These are phyloP conservation scores for Phaenicophaeus curvirostris DNA, from an alignment of 2,797 vertebrate genomes.

Conservation along the genomic window DNA sequence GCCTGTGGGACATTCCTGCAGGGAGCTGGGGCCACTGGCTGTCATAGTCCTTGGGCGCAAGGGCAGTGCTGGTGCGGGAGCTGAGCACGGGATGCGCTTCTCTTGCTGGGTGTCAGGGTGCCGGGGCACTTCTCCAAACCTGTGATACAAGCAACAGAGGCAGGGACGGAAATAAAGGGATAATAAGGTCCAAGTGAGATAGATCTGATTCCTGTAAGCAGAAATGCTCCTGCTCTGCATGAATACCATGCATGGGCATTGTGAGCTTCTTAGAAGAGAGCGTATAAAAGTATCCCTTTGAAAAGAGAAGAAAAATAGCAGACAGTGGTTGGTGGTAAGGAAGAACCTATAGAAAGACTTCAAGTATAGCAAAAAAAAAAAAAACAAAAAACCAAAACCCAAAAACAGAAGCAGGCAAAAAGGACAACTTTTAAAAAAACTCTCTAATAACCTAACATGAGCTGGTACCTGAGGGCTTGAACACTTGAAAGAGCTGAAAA, in stretches of 20 bases:
- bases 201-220: background rate
- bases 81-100: background rate
- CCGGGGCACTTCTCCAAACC: background rate
- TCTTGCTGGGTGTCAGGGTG: background rate
- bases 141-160: background rate
- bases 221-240: rapidly evolving
- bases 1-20: background rate
- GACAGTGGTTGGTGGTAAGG: background rate
- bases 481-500: background rate
- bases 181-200: background rate
- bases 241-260: background rate
- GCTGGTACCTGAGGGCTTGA: background rate
- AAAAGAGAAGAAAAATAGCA: background rate
- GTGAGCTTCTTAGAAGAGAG: background rate
- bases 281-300: background rate
- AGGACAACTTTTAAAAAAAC: background rate
- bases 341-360: background rate
- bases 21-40: background rate
- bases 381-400: too few relatives aligned
- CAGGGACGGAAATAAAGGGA: background rate
- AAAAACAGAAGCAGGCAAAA: background rate
- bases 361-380: background rate
- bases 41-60: rapidly evolving
- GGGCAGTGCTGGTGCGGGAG: background rate
- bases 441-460: background rate